Evolutionary conservation across 2,888 invertebrate genomes (phyloP), one percentile per base, ranked within the genome.

Genomic region (Eulithis testata): DNA sequence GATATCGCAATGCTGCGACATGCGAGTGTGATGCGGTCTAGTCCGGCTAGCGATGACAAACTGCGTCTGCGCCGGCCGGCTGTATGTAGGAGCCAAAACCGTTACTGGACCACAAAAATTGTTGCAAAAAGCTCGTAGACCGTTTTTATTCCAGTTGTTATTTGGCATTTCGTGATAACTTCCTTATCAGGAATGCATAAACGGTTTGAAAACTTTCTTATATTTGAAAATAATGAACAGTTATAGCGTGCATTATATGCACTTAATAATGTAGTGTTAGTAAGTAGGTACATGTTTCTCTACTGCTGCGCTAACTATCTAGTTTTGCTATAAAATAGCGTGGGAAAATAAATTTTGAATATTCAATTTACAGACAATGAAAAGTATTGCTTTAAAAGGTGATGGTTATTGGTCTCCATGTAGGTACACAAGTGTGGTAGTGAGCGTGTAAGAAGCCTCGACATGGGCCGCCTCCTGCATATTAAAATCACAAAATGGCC

Each of bases 401-500:
- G 80, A 85, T 84, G 79, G 82, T 79, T 83, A 86, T 86, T 83
- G 84, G 85, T 82, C 78, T 78, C 85, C 79, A 76, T 51, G 43
- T 52, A 83, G 77, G 85, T 81, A 82, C 78, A 78, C 77, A 78
- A 82, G 83, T 76, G 76, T 78, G 80, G 79, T 79, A 81, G 83
- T 79, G 82, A 82, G 83, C 80, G 84, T 82, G 85, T 83, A 86
- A 86, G 85, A 84, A 85, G 81, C 87, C 82, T 87, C 85, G 86
- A 80, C 80, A 74, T 82, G 80, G 80, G 76, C 85, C 88, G 84
- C 87, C 80, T 79, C 83, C 82, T 88, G 92, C 90, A 93, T 93
- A 90, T 88, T 91, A 93, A 93, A 91, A 89, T 87, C 85, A 83
- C 84, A 86, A 85, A 88, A 89, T 87, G 84, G 80, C 77, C 83